These are phyloP conservation scores for Troilus luridus DNA, from an alignment of 2,888 invertebrate species.

Conservation along the genomic window DNA sequence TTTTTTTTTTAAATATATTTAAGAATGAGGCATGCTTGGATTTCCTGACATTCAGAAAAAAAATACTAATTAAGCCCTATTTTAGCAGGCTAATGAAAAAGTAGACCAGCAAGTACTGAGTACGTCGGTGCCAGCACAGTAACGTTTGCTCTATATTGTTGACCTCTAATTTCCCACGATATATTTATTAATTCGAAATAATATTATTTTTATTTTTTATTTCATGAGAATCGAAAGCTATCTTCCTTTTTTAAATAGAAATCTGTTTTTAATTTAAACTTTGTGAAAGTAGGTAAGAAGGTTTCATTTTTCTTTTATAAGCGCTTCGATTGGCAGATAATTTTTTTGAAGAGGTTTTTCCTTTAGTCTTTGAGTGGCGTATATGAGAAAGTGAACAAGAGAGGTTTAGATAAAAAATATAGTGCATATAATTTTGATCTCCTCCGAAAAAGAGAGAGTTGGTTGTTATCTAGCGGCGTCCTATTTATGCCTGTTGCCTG, in stretches of 20 bases:
- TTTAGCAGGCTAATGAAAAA: not conserved
- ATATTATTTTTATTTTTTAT: not conserved
- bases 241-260: not conserved
- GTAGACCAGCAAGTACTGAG: not conserved
- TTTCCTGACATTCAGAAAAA: not conserved
- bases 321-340: not conserved
- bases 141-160: not conserved
- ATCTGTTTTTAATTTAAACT: not conserved
- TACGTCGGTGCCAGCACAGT: not conserved
- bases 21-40: too few relatives aligned
- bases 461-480: not conserved
- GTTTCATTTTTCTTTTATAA: not conserved
- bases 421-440: not conserved
- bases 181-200: not conserved
- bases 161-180: not conserved
- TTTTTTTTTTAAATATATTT: too few relatives aligned
- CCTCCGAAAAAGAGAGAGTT: not conserved
- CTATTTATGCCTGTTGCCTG: not conserved
- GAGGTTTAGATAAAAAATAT: not conserved
- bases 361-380: not conserved
- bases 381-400: not conserved
- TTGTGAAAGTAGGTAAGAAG: not conserved
- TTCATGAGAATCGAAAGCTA: not conserved
- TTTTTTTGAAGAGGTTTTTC: not conserved
- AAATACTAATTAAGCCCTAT: not conserved